A percentile compares a stretch with the other conserved stretches of the same genome.
These are phyloP conservation scores for Andrena bicolor DNA, from an alignment of 2,888 invertebrate genomes.

Conservation along the genomic window DNA sequence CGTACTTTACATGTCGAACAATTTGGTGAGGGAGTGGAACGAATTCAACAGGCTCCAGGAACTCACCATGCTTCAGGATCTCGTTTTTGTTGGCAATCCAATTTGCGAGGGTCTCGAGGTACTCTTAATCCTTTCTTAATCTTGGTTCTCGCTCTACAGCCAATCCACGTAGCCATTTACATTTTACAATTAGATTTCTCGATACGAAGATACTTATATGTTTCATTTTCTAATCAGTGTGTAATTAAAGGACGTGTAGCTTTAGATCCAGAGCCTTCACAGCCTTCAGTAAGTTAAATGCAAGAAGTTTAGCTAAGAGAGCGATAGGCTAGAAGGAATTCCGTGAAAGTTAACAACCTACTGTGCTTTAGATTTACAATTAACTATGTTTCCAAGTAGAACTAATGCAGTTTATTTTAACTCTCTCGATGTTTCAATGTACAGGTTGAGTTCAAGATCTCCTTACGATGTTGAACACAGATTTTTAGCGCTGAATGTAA, in stretches of 20 bases:
- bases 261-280: no score
- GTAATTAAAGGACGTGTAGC: no score
- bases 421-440: no score
- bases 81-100: slow-evolving; percentile 91
- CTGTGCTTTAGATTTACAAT: neutral
- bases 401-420: no score
- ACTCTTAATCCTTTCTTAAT: neutral
- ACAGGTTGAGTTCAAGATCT: neutral
- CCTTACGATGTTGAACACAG: neutral
- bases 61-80: slow-evolving; percentile 89
- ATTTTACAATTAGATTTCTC: neutral
- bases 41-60: slow-evolving; percentile 93
- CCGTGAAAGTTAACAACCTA: no score
- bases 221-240: neutral
- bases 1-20: slow-evolving; percentile 94
- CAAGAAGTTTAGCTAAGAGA: no score
- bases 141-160: no score
- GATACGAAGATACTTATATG: neutral
- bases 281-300: no score
- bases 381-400: no score
- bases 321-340: no score
- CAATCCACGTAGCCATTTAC: neutral
- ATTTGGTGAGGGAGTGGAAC: slow-evolving; percentile 94
- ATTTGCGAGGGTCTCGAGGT: slow-evolving; percentile 84
- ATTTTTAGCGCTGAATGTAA: neutral